Conservation (phyloP, 2,888 invertebrate species). For the Trichopoda pennipes region DNA sequence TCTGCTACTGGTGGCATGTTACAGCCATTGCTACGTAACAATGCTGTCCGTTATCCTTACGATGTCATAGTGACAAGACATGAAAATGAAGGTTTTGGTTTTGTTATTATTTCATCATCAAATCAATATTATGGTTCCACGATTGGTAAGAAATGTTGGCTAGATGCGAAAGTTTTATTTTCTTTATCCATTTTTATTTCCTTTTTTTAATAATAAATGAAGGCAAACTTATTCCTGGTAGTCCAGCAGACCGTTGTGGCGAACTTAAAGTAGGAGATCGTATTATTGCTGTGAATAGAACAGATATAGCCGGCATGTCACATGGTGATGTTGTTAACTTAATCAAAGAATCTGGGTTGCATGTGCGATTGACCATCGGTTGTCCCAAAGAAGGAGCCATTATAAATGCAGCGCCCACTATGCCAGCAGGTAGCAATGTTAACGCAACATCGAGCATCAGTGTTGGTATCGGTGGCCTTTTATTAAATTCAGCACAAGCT, state of each 20-base stretch:
- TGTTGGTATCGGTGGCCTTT: constrained; percentile 69
- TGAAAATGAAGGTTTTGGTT: constrained; percentile 98
- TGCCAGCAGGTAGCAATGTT: constrained; percentile 67
- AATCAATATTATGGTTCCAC: constrained; percentile 90
- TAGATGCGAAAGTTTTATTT: background rate
- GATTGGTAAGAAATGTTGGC: constrained; percentile 84
- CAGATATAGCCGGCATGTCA: constrained; percentile 93
- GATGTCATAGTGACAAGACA: constrained; percentile 94
- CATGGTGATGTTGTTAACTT: constrained; percentile 98
- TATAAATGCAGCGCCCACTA: constrained; percentile 67
- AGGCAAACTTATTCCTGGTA: constrained; percentile 97
- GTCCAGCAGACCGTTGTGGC: constrained; percentile 97
- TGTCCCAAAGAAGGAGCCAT: constrained; percentile 76
- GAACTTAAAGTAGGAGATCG: constrained; percentile 95
- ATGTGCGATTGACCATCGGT: constrained; percentile 91
- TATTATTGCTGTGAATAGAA: constrained; percentile 96
- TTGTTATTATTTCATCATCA: constrained; percentile 98
- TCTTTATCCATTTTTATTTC: background rate
- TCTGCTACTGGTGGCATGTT: constrained; percentile 21
- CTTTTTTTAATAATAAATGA: constrained; percentile 55
- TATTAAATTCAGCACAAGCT: constrained; percentile 72
- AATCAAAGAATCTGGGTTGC: constrained; percentile 97
- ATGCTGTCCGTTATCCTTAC: constrained; percentile 84
- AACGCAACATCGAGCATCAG: constrained; percentile 35
- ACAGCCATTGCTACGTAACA: constrained; percentile 68